Base-by-base conservation (phyloP, 2,888 invertebrate species). In the Protonemura montana region DNA sequence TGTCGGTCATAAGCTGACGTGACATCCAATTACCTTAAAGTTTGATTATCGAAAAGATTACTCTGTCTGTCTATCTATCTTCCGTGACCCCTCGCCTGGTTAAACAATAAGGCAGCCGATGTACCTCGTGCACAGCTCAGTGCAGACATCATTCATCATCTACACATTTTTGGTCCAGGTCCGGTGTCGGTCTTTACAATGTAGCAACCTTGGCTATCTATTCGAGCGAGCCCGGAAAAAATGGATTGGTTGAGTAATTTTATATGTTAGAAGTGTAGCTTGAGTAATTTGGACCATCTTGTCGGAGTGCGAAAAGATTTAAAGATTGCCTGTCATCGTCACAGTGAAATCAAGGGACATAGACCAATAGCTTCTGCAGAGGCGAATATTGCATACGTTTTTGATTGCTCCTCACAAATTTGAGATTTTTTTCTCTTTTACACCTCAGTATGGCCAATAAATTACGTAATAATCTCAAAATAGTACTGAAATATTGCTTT, bases 31-130 rank as follows among this genome's bases (percentile, higher is more conserved):
- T 87, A 87, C 86, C 85, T 7, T 29, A 78, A 81, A 85, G 86
- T 87, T 87, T 87, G 87, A 87, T 87, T 86, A 87, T 87, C 87
- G 87, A 87, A 87, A 87, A 87, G 87, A 87, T 87, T 87, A 86
- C 84, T 59, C 85, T 85, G 80, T 86, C 86, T 86, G 30, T 82
- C 82, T 81, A 30, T 29, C 81, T 81, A 10, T 78, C 41, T 77
- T 2, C 25, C 78, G 13, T n/a, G 78, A 80, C 41, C 87, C 86
- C 85, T 86, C 86, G 81, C 83, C 82, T 78, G 86, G 82, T 87
- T 87, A 87, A 87, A 87, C 87, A 87, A 87, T 87, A 83, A 87
- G 83, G 85, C 82, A 78, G 41, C 84, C 42, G 29, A 35, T 76
- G 41, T n/a, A 35, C 35, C 35, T 35, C 35, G 35, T 35, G 35